Evolutionary conservation across 2,888 invertebrate species (phyloP).

Genomic region (Sinotaia quadrata): DNA sequence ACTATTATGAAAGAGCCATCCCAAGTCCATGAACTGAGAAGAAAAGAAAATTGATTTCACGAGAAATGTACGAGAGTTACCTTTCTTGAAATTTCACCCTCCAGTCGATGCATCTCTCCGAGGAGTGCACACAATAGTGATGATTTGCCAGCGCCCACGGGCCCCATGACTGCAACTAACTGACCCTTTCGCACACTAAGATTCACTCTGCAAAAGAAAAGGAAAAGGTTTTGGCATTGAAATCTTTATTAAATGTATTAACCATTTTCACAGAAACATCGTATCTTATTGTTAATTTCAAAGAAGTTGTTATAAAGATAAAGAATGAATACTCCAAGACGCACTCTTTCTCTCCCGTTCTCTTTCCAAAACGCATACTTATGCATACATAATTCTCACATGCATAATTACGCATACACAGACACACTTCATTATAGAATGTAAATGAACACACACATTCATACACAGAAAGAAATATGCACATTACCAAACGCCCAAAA

Average conservation of each 20-base stretch:
- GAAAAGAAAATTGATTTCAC: too few relatives aligned
- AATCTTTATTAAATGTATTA: not conserved
- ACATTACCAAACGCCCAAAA: too few relatives aligned
- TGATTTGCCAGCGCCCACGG: constrained; percentile 33
- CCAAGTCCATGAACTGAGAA: too few relatives aligned
- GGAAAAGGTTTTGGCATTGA: not conserved
- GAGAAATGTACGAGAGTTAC: not conserved
- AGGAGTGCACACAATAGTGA: constrained; percentile 32
- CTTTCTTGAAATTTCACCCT: constrained; percentile 4
- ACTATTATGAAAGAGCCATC: not conserved
- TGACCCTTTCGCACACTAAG: constrained; percentile 23
- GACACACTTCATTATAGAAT: too few relatives aligned
- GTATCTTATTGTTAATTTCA: too few relatives aligned
- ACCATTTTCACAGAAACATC: not conserved
- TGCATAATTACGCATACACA: too few relatives aligned
- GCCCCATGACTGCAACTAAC: constrained; percentile 33
- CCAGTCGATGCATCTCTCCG: constrained; percentile 27
- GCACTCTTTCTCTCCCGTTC: not conserved
- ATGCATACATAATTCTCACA: too few relatives aligned
- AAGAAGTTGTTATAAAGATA: too few relatives aligned
- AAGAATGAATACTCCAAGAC: too few relatives aligned
- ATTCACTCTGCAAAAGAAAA: constrained; percentile 14
- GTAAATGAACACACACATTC: too few relatives aligned
- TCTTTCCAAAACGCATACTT: too few relatives aligned
- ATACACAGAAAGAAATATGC: too few relatives aligned